These are phyloP conservation scores for Polietes domitor DNA, from an alignment of 2,888 invertebrate genomes.

Conservation along the genomic window DNA sequence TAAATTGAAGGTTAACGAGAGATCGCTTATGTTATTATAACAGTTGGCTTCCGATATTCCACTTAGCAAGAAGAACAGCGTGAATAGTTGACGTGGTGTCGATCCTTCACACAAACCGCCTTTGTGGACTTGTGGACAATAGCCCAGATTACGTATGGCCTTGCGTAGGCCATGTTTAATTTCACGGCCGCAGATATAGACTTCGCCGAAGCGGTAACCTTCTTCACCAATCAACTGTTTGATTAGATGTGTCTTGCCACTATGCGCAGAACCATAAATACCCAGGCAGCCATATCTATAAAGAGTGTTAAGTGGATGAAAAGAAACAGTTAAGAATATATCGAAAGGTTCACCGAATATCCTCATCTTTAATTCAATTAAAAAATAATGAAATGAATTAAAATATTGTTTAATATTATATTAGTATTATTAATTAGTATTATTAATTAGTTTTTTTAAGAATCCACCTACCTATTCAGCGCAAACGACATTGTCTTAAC, in stretches of 20 bases:
- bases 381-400: no score
- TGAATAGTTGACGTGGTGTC: conserved; percentile 86
- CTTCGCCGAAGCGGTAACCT: conserved; percentile 86
- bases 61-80: conserved; percentile 84
- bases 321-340: no score
- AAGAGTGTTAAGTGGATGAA: no score
- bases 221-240: conserved; percentile 92
- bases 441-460: no score
- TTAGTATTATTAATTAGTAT: no score
- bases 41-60: conserved; percentile 81
- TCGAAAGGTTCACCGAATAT: no score
- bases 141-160: conserved; percentile 83
- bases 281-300: conserved; percentile 86
- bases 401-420: no score
- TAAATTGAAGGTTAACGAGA: conserved; percentile 83
- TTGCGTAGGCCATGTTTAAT: conserved; percentile 82
- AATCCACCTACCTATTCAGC: conserved; percentile 71
- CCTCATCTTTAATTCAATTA: no score
- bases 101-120: conserved; percentile 85
- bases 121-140: conserved; percentile 87
- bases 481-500: conserved; percentile 74
- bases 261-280: conserved; percentile 89
- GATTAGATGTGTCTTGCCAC: conserved; percentile 92
- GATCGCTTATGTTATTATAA: conserved; percentile 76
- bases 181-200: conserved; percentile 84